Base-by-base conservation (phyloP, 2,888 invertebrate genomes). In the Sisyra nigra region DNA sequence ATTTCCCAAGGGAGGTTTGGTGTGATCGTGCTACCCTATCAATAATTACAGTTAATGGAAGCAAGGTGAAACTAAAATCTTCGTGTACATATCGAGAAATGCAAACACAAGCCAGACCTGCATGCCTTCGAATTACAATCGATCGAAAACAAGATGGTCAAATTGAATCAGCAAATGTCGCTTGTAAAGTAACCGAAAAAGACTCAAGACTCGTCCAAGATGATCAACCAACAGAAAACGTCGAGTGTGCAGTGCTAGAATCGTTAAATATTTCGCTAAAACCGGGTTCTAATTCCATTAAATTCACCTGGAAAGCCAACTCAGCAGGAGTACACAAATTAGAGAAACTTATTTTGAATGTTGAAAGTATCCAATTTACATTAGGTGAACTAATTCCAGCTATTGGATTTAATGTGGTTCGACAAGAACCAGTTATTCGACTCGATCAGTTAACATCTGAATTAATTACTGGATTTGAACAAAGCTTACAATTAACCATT, bases 61-160 rank as follows among this genome's bases (percentile, higher is more conserved):
- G 14, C 9, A 31, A 40, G 31, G 2, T 41, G 1, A 32, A 24
- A 6, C 33, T 30, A 9, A 31, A 18, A 32, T 35, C 30, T 14
- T 9, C 9, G 4, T 42, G 46, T 47, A 14, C 38, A 48, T 18
- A 34, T 8, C 33, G 15, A 51, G 76, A 78, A 54, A 63, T 74
- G 56, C 74, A 74, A 61, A 69, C 73, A 44, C 24, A 24, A 24
- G 24, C 24, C 7, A 24, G 24, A 24, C 24, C 24, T 24, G 24
- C 24, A 24, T 24, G 24, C 7, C 7, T 24, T 5, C 24, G 24
- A 24, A 24, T 24, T 7, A 24, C 78, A 56, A 60, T 86, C 30
- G 81, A 83, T 54, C 80, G 80, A 56, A 83, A 86, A 57, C 83
- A 89, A 58, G 87, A 91, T 57, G 82, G 78, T 54, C 78, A 77